These are phyloP conservation scores for Oreocharis arfaki DNA, from an alignment of 2,113 vertebrate genomes.

Conservation along the genomic window DNA sequence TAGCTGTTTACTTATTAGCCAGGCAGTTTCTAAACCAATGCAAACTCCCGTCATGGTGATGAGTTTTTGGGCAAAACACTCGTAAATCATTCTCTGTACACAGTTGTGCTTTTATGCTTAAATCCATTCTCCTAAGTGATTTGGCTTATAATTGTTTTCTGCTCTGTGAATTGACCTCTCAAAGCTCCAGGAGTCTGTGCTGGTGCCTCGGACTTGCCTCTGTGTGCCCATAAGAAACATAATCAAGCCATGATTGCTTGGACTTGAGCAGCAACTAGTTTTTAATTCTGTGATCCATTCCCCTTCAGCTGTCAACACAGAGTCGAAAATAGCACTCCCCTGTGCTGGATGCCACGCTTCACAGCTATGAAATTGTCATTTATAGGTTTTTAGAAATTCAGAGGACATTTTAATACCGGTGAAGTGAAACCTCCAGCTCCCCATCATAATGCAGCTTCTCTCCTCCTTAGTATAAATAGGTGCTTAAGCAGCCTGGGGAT, in stretches of 20 bases:
- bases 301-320: constrained; percentile 5
- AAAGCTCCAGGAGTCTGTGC: neutral
- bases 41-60: neutral
- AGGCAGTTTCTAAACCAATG: neutral
- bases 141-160: constrained; percentile 18
- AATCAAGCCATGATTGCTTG: constrained; percentile 27
- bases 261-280: constrained; percentile 25
- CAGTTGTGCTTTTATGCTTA: neutral
- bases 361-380: constrained; percentile 17
- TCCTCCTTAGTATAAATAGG: neutral
- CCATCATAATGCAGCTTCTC: neutral
- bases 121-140: neutral
- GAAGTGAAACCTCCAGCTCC: constrained; percentile 7
- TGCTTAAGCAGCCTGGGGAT: neutral
- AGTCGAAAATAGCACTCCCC: constrained; percentile 23
- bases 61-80: neutral
- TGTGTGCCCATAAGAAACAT: neutral
- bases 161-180: neutral
- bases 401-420: neutral
- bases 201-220: neutral
- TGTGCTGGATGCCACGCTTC: constrained; percentile 12
- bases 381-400: constrained; percentile 31
- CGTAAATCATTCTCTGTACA: neutral
- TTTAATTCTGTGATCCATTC: constrained; percentile 41
- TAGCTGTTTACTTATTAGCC: neutral